A percentile compares a stretch with the other conserved stretches of the same genome.
These are phyloP conservation scores for Odocoileus hemionus DNA, from an alignment of 2,113 vertebrate species.

Conservation along the genomic window DNA sequence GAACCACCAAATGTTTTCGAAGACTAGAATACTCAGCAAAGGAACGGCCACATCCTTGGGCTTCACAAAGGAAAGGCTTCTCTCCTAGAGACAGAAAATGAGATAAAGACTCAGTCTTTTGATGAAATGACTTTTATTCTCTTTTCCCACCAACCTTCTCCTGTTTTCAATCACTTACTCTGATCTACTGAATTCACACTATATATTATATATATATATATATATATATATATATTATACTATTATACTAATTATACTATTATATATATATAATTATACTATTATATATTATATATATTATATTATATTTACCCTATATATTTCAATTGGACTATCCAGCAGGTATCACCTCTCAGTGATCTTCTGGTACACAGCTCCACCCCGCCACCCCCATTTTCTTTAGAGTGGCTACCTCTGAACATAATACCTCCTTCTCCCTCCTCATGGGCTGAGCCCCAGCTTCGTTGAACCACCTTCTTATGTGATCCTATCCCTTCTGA, in stretches of 20 bases:
- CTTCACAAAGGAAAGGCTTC: constrained; percentile 96
- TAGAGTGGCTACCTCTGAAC: background rate
- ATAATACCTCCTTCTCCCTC: background rate
- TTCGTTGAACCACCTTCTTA: background rate
- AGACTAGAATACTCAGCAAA: constrained; percentile 99
- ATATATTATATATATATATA: background rate
- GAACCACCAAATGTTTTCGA: constrained; percentile 97
- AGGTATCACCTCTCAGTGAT: background rate
- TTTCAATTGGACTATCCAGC: background rate
- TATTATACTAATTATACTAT: background rate
- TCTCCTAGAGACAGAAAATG: constrained; percentile 84
- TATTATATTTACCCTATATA: background rate
- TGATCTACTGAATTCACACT: background rate
- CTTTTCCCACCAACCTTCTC: background rate
- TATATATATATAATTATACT: background rate
- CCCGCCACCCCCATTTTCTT: background rate
- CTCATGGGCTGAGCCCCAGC: background rate
- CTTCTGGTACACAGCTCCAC: background rate
- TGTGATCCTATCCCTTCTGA: background rate
- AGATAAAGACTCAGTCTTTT: constrained; percentile 29
- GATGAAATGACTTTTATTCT: background rate
- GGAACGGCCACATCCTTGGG: constrained; percentile 94
- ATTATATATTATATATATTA: too few species aligned
- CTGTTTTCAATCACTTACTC: background rate
- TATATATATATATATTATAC: background rate